Evolutionary conservation across 2,797 vertebrate genomes (phyloP), one percentile per base, ranked within the genome.

Genomic region (Oreochromis mossambicus): DNA sequence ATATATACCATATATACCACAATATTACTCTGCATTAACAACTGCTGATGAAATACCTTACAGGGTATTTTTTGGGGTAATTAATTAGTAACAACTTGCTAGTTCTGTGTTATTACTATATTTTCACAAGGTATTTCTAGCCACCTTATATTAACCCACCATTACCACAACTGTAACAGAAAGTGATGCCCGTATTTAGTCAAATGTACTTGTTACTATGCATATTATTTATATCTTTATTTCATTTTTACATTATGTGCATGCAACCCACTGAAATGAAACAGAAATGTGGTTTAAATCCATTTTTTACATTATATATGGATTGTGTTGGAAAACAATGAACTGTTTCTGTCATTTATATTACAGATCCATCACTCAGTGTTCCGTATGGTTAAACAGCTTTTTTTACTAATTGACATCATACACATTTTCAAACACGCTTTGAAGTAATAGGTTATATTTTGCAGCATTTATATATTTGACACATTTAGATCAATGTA

Each of bases 361-460:
- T 70, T 70, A 26, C 66, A 70, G 41, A 17, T 46, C 3, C 9
- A 29, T 46, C 6, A 29, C 24, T 48, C 15, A 73, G 24, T 29
- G 10, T 29, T 73, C 43, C 9, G 32, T 29, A 73, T 14, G 7
- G 26, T 79, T 79, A 61, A 61, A 50, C 26, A 77, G 7, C 43
- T 7, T 29, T 8, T 79, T 77, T 75, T 34, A 75, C 43, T 36
- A 55, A 56, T 78, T 83, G 24, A 83, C 83, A 70, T 70, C 19
- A 24, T 29, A 19, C 52, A 36, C 4, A 48, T 52, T 75, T 77
- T 5, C 10, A 73, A 48, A 48, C 6, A 48, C 68, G 13, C 24
- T 77, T 7, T 4, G 5, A 50, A 9, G 24, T 32, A 73, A 73
- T 7, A 73, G 15, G 43, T 12, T 73, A 32, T 17, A n/a, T 77